phyloP scores from a whole-genome alignment of 2,113 vertebrate species.

The Rattus norvegicus region DNA sequence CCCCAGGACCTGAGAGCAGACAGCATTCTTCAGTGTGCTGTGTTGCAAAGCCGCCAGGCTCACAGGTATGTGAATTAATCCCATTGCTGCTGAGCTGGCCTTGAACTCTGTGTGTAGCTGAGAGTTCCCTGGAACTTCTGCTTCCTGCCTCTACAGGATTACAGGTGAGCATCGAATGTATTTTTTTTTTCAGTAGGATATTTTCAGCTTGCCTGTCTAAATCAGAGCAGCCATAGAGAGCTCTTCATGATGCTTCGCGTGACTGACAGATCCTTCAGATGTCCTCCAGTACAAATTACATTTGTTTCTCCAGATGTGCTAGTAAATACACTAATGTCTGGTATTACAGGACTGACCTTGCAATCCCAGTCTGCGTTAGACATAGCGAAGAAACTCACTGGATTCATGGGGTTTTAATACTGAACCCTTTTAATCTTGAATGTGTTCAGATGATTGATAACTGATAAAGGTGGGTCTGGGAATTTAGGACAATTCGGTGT shows the following conservation, averaged over 20 bases:
- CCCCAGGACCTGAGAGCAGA: not conserved
- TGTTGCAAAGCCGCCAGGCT: not conserved
- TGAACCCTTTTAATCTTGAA: not conserved
- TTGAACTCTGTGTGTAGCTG: not conserved
- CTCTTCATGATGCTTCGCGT: not conserved
- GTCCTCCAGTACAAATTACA: not conserved
- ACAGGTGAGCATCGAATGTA: not conserved
- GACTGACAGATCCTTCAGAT: conserved; percentile 9
- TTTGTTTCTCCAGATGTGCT: not conserved
- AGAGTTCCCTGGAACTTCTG: not conserved
- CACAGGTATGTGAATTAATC: not conserved
- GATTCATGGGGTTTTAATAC: conserved; percentile 27
- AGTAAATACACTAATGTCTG: not conserved
- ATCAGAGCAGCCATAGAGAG: not conserved
- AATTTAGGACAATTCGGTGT: not conserved
- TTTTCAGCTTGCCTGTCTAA: not conserved
- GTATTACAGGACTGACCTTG: not conserved
- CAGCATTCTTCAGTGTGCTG: not conserved
- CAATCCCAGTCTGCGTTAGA: not conserved
- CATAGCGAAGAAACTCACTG: not conserved
- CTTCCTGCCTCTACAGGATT: not conserved
- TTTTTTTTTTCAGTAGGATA: not conserved
- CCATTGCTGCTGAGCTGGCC: not conserved
- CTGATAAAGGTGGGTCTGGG: not conserved
- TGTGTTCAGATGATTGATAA: not conserved